These are phyloP conservation scores for Gallinago stenura DNA, from an alignment of 2,797 vertebrate genomes.

Conservation along the genomic window DNA sequence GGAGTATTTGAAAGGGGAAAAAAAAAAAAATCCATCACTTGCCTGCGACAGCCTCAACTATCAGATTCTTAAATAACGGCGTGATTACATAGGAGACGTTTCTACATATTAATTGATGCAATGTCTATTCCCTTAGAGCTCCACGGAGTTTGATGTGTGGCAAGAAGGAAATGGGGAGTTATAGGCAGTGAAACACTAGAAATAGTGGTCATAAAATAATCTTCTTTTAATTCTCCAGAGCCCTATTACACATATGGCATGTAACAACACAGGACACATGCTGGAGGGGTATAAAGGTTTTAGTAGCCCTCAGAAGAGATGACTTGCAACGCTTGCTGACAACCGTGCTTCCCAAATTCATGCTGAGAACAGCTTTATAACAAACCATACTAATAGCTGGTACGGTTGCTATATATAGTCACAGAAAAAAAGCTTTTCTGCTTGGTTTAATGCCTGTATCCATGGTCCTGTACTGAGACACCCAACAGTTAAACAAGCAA, in stretches of 20 bases:
- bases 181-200: not conserved
- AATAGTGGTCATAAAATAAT: not conserved
- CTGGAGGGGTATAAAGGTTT: not conserved
- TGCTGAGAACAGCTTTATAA: not conserved
- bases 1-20: not conserved
- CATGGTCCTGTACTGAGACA: not conserved
- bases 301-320: not conserved
- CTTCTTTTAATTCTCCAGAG: not conserved
- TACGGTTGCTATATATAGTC: rapidly evolving
- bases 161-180: not conserved
- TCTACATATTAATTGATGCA: not conserved
- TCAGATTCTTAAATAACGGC: not conserved
- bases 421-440: not conserved
- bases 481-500: not conserved
- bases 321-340: not conserved
- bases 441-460: not conserved
- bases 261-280: not conserved
- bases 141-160: not conserved
- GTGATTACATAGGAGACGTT: not conserved
- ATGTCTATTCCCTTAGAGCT: not conserved
- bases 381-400: not conserved
- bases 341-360: not conserved
- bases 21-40: not conserved
- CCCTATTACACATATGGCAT: not conserved
- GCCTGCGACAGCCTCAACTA: not conserved